phyloP scores from a whole-genome alignment of 1,140 invertebrate genomes.

The Meloidogyne floridensis region DNA sequence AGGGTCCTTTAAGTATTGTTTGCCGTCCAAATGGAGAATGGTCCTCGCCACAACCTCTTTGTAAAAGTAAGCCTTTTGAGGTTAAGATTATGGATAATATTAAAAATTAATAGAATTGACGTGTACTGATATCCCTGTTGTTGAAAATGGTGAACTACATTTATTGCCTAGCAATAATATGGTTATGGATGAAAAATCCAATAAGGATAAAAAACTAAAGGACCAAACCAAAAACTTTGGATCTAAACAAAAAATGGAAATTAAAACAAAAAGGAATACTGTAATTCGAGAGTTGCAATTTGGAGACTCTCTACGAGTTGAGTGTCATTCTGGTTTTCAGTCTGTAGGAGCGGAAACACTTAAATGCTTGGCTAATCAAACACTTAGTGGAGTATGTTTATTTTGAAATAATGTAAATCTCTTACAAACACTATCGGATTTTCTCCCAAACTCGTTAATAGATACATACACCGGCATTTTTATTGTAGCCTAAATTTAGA shows the following conservation, averaged over 20 bases:
- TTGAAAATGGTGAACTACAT: conserved; percentile 64
- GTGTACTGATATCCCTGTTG: conserved; percentile 79
- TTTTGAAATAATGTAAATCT: neutral
- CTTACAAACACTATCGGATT: neutral
- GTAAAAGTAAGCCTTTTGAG: conserved; percentile 73
- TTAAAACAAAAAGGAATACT: neutral
- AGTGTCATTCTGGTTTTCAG: conserved; percentile 86
- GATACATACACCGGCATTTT: no score
- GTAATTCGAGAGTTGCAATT: conserved; percentile 73
- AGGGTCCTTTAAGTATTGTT: conserved; percentile 83
- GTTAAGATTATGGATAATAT: neutral
- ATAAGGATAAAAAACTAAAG: neutral
- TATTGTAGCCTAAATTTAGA: no score
- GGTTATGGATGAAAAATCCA: neutral
- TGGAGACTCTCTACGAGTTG: conserved; percentile 86
- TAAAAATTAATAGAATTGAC: conserved; percentile 71
- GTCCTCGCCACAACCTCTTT: conserved; percentile 87
- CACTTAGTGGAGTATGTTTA: conserved; percentile 74
- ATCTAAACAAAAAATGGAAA: neutral
- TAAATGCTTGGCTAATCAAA: conserved; percentile 81
- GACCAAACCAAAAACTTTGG: neutral
- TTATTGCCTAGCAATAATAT: neutral
- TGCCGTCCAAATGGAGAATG: conserved; percentile 95
- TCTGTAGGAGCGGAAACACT: conserved; percentile 82
- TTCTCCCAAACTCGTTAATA: neutral